These are phyloP conservation scores for Pyrrhia umbra DNA, from an alignment of 2,888 invertebrate genomes.

Conservation along the genomic window DNA sequence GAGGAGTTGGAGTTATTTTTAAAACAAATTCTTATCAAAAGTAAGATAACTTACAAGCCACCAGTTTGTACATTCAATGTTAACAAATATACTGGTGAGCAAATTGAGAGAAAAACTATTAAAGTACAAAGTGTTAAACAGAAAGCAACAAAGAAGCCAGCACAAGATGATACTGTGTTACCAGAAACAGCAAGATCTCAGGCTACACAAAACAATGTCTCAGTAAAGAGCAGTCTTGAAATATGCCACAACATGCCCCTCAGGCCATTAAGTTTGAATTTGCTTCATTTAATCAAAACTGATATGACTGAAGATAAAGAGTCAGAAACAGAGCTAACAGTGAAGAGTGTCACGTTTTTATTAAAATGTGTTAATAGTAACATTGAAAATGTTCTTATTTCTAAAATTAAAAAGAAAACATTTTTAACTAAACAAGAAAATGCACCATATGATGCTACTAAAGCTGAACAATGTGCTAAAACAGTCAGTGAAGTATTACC, in stretches of 20 bases:
- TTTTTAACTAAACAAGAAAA: constrained; percentile 78
- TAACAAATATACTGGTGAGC: constrained; percentile 73
- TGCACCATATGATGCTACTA: constrained; percentile 73
- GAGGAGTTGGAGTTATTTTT: constrained; percentile 80
- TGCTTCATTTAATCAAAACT: constrained; percentile 77
- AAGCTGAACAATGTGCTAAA: constrained; percentile 80
- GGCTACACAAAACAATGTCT: constrained; percentile 72
- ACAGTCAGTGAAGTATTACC: constrained; percentile 75
- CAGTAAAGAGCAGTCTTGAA: constrained; percentile 75
- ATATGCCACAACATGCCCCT: constrained; percentile 73
- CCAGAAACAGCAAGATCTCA: constrained; percentile 80
- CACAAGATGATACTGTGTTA: constrained; percentile 76
- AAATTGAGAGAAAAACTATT: constrained; percentile 67
- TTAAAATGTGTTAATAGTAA: constrained; percentile 76
- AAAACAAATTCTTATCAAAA: constrained; percentile 75
- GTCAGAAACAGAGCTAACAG: constrained; percentile 71
- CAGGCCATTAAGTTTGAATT: constrained; percentile 76
- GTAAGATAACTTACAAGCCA: constrained; percentile 79
- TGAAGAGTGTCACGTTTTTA: constrained; percentile 78
- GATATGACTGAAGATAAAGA: constrained; percentile 73
- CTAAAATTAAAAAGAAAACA: constrained; percentile 81
- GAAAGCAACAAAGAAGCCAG: constrained; percentile 70
- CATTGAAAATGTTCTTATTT: constrained; percentile 76
- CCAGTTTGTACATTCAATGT: constrained; percentile 77
- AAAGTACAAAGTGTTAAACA: constrained; percentile 68